These are phyloP conservation scores for Drosophila algonquin DNA, from an alignment of 2,888 invertebrate species.

Conservation along the genomic window DNA sequence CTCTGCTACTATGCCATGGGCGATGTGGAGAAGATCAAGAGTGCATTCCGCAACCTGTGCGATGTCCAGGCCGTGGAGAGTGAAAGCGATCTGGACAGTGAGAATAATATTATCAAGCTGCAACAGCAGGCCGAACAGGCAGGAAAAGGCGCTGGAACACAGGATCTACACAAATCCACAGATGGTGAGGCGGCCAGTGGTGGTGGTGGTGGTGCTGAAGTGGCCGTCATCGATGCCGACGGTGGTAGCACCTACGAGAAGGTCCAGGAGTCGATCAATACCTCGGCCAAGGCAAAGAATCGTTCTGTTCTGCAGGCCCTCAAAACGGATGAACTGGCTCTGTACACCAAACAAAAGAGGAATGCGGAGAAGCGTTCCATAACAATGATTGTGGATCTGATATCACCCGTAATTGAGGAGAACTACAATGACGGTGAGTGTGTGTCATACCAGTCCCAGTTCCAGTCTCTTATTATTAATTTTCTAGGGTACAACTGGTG, in stretches of 20 bases:
- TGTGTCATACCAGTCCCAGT: background rate
- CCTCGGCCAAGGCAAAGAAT: slow-evolving; percentile 82
- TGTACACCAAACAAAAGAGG: slow-evolving; percentile 89
- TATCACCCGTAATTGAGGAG: slow-evolving; percentile 92
- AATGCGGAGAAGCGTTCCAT: slow-evolving; percentile 92
- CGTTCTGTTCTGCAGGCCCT: slow-evolving; percentile 90
- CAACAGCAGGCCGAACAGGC: slow-evolving; percentile 81
- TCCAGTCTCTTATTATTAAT: background rate
- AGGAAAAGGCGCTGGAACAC: slow-evolving; percentile 49
- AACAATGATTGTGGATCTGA: slow-evolving; percentile 93
- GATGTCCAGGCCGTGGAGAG: slow-evolving; percentile 88
- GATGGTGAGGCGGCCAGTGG: slow-evolving; percentile 7
- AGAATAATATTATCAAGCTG: slow-evolving; percentile 92
- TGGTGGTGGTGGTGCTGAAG: slow-evolving; percentile 52
- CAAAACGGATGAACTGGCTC: slow-evolving; percentile 90
- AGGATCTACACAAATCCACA: slow-evolving; percentile 31
- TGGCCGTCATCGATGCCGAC: slow-evolving; percentile 68
- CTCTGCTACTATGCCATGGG: slow-evolving; percentile 94
- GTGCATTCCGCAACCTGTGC: slow-evolving; percentile 94
- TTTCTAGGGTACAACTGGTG: slow-evolving; percentile 90
- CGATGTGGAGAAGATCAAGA: slow-evolving; percentile 96
- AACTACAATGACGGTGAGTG: slow-evolving; percentile 87
- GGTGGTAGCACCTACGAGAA: slow-evolving; percentile 52
- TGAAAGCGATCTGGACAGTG: slow-evolving; percentile 87
- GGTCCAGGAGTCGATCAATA: slow-evolving; percentile 35